Evolutionary conservation across 2,888 invertebrate genomes (phyloP).

Genomic region (Lathronympha strigana): DNA sequence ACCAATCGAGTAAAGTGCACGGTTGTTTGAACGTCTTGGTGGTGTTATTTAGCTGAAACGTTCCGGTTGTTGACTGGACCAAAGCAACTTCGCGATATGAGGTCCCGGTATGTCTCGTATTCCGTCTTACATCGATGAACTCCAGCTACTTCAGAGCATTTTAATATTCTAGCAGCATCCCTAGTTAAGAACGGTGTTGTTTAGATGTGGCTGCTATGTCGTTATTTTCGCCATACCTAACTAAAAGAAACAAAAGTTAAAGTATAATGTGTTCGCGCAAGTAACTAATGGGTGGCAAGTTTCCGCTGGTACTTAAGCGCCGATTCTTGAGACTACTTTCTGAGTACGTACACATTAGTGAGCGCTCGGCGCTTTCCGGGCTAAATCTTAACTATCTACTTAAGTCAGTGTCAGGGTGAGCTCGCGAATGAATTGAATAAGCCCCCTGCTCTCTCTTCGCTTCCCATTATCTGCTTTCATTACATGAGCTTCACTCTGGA

Average conservation of each 20-base stretch:
- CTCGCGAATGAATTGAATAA: conserved; percentile 75
- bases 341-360: conserved; percentile 75
- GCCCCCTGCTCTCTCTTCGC: conserved; percentile 63
- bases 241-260: conserved; percentile 73
- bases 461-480: conserved; percentile 78
- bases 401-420: conserved; percentile 73
- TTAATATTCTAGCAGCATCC: conserved; percentile 25
- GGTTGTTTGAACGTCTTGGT: conserved; percentile 61
- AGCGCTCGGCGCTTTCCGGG: conserved; percentile 67
- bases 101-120: conserved; percentile 20
- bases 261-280: conserved; percentile 77
- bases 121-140: conserved; percentile 22
- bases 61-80: conserved; percentile 70
- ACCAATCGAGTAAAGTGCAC: conserved; percentile 79
- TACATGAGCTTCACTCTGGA: conserved; percentile 76
- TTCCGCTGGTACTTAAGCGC: conserved; percentile 76
- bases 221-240: conserved; percentile 62
- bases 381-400: conserved; percentile 81
- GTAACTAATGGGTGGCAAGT: conserved; percentile 80
- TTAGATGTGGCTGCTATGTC: conserved; percentile 43
- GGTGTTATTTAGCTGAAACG: conserved; percentile 77
- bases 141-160: conserved; percentile 25
- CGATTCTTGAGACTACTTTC: conserved; percentile 79
- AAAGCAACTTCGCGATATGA: conserved; percentile 44
- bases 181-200: conserved; percentile 7